These are phyloP conservation scores for Meandrusa payeni DNA, from an alignment of 2,888 invertebrate species.

Conservation along the genomic window DNA sequence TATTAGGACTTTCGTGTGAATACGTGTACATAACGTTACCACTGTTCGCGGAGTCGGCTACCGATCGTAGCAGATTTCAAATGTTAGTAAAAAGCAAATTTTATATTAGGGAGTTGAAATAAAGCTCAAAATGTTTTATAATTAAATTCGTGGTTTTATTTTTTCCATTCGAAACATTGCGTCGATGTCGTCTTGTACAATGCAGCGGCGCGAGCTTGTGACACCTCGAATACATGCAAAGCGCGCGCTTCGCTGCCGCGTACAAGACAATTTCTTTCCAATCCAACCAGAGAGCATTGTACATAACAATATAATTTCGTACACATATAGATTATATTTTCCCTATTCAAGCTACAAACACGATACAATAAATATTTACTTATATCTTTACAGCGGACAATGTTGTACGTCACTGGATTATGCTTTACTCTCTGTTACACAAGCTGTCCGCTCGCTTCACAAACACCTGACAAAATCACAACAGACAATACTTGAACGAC, in stretches of 20 bases:
- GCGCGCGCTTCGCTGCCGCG: neutral
- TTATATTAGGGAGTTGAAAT: conserved; percentile 11
- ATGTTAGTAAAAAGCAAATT: conserved; percentile 3
- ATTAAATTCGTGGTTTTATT: conserved; percentile 25
- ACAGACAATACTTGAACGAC: no score
- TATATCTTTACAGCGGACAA: neutral
- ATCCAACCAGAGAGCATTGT: conserved; percentile 8
- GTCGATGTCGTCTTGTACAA: no score
- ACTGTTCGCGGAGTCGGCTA: neutral
- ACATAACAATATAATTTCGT: conserved; percentile 4
- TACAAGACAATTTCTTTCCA: neutral
- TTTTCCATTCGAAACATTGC: neutral
- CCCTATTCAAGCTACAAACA: conserved; percentile 3
- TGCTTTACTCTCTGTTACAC: conserved; percentile 2
- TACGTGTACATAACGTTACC: neutral
- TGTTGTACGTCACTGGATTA: conserved; percentile 2
- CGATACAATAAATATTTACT: conserved; percentile 1
- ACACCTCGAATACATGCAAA: no score
- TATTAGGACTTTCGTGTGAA: neutral
- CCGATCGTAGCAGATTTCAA: conserved; percentile 6
- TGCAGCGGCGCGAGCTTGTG: no score
- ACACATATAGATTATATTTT: conserved; percentile 7
- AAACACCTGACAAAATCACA: no score
- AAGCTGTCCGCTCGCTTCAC: neutral
- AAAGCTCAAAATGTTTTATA: conserved; percentile 15